These are phyloP conservation scores for Malaclemys terrapin DNA, from an alignment of 2,113 vertebrate species.

Conservation along the genomic window DNA sequence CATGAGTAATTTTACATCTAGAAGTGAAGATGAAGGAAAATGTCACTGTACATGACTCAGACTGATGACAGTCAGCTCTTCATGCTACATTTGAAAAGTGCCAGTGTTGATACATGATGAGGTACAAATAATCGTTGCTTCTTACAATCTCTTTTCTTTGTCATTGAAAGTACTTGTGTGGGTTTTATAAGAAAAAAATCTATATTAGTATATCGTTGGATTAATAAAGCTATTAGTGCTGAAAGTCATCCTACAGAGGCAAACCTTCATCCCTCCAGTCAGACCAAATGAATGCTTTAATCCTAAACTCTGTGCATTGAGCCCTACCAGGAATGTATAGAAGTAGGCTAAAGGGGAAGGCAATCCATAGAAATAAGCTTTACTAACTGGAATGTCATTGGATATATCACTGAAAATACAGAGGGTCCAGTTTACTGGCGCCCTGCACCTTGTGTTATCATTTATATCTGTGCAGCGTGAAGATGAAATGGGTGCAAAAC, in stretches of 20 bases:
- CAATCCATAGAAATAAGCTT: not conserved
- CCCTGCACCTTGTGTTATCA: not conserved
- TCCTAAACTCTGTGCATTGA: not conserved
- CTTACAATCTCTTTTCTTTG: conserved; percentile 51
- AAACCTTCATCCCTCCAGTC: conserved; percentile 21
- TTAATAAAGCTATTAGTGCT: conserved; percentile 31
- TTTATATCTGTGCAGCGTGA: not conserved
- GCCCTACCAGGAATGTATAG: not conserved
- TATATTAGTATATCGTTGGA: not conserved
- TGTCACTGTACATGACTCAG: conserved; percentile 74
- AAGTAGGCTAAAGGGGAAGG: not conserved
- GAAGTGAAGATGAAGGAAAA: conserved; percentile 59
- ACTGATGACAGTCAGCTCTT: conserved; percentile 71
- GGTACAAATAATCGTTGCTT: conserved; percentile 62
- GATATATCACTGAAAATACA: not conserved
- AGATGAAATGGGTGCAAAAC: not conserved
- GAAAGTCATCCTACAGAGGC: not conserved
- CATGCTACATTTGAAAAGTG: conserved; percentile 62
- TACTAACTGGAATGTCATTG: not conserved
- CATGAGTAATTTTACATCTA: not conserved
- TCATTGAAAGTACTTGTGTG: conserved; percentile 62
- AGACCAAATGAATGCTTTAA: not conserved
- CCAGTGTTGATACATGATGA: conserved; percentile 49
- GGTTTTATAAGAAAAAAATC: conserved; percentile 47
- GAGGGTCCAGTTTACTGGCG: not conserved